These are phyloP conservation scores for Tanytarsus gracilentus DNA, from an alignment of 2,888 invertebrate species.

Conservation along the genomic window DNA sequence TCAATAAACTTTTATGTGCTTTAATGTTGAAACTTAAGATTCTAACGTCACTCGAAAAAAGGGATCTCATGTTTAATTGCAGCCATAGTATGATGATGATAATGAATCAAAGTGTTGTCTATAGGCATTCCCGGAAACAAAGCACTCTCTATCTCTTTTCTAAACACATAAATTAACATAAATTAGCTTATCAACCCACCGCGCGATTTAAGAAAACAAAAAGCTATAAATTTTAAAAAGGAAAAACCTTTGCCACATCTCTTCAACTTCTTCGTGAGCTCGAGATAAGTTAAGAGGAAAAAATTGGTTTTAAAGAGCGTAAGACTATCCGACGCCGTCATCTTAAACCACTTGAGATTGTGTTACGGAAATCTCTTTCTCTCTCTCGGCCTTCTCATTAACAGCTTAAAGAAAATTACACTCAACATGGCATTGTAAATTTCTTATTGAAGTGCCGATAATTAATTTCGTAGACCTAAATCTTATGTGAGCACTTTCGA, in stretches of 20 bases:
- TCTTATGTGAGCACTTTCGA: too few species aligned
- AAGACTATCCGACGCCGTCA: not conserved
- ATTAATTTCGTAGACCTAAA: too few species aligned
- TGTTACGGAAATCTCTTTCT: not conserved
- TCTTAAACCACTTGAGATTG: not conserved
- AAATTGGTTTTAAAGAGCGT: not conserved
- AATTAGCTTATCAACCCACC: not conserved
- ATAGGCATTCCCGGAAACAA: not conserved
- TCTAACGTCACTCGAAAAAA: too few species aligned
- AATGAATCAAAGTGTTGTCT: too few species aligned
- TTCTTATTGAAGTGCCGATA: too few species aligned
- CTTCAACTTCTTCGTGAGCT: not conserved
- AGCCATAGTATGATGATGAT: not conserved
- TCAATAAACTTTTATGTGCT: too few species aligned
- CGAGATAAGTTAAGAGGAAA: not conserved
- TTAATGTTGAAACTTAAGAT: too few species aligned
- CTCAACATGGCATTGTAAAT: too few species aligned
- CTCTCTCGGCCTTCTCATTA: too few species aligned
- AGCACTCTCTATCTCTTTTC: not conserved
- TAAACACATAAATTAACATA: not conserved
- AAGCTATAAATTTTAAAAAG: not conserved
- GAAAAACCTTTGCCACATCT: not conserved
- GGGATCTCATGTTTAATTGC: too few species aligned
- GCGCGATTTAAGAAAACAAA: not conserved
- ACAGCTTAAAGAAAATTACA: too few species aligned